Conservation (phyloP, 2,888 invertebrate genomes). For the Nebria salina region DNA sequence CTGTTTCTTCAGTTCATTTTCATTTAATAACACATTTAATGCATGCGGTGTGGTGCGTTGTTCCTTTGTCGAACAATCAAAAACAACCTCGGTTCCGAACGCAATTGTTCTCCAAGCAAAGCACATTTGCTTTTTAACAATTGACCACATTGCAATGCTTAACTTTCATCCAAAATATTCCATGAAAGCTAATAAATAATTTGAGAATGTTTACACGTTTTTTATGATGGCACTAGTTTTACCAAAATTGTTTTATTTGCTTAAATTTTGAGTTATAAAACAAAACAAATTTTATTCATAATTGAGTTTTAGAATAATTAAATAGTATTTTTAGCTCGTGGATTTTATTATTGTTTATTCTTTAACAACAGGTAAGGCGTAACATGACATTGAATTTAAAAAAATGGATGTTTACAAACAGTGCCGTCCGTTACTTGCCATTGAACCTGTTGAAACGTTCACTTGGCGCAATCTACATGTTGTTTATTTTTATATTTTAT, state of each 20-base stretch:
- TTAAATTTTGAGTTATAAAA: background rate
- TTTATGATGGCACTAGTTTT: too few relatives aligned
- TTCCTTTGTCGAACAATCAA: slow-evolving; percentile 35
- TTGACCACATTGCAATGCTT: background rate
- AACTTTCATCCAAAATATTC: background rate
- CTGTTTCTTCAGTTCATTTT: background rate
- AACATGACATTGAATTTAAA: background rate
- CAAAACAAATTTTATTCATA: background rate
- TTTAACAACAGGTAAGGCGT: background rate
- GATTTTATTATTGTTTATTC: background rate
- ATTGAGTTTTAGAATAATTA: background rate
- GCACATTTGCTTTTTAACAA: background rate
- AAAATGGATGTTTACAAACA: background rate
- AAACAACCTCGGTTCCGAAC: slow-evolving; percentile 10
- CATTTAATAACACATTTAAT: slow-evolving; percentile 41
- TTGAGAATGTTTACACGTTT: too few relatives aligned
- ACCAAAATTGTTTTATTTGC: too few relatives aligned
- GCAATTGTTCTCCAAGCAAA: slow-evolving; percentile 4
- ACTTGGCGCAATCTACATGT: background rate
- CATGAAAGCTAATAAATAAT: too few relatives aligned
- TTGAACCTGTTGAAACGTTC: background rate
- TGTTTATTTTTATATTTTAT: slow-evolving; percentile 1
- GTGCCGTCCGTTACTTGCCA: background rate
- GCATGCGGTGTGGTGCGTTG: slow-evolving; percentile 2
- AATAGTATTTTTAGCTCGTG: background rate